Evolutionary conservation across 2,797 vertebrate species (phyloP).

Genomic region (Danio choprae): DNA sequence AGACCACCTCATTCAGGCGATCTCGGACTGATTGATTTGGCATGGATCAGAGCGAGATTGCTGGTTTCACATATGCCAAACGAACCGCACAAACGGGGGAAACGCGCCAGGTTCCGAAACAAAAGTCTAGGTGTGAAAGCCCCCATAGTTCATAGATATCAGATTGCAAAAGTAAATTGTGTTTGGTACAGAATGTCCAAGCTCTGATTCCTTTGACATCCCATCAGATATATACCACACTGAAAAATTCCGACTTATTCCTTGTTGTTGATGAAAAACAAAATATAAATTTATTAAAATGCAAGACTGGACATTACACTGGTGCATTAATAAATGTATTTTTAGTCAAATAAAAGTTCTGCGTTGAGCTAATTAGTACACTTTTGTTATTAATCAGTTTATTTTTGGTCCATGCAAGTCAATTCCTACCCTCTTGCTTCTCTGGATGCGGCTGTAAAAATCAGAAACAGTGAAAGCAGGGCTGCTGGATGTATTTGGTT

Average conservation of each 20-base stretch:
- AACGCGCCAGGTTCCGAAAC: no score
- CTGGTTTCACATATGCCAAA: no score
- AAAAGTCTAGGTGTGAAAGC: no score
- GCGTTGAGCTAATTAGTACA: neutral
- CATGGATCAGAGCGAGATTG: no score
- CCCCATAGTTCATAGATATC: neutral
- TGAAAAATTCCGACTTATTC: neutral
- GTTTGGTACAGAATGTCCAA: neutral
- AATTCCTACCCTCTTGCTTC: neutral
- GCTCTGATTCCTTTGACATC: no score
- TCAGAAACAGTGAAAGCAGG: constrained; percentile 31
- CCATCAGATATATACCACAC: neutral
- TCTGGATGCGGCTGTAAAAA: constrained; percentile 6
- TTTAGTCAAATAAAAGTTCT: no score
- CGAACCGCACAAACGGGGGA: no score
- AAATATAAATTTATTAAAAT: neutral
- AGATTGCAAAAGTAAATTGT: neutral
- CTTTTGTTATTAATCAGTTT: neutral
- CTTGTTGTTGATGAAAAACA: neutral
- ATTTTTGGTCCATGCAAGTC: neutral
- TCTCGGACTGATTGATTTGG: no score
- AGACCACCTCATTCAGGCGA: no score
- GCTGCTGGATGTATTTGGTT: constrained; percentile 51
- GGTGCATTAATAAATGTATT: no score
- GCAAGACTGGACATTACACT: no score